Percentiles rank a stretch among this genome's conserved stretches.
These are phyloP conservation scores for Zaprionus ghesquierei DNA, from an alignment of 1,140 invertebrate genomes.

Conservation along the genomic window DNA sequence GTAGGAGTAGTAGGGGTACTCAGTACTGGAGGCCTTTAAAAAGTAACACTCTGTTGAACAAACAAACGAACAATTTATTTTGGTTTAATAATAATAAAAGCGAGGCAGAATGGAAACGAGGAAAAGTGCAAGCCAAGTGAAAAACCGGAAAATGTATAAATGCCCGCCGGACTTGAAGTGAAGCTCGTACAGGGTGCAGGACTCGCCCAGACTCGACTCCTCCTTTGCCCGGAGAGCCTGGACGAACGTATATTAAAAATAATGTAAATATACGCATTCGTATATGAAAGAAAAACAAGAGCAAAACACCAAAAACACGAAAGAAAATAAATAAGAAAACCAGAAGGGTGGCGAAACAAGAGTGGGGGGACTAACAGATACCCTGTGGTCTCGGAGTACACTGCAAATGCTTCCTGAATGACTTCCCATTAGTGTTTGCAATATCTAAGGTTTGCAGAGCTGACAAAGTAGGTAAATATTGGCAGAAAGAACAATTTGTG, in stretches of 20 bases:
- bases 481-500: background rate
- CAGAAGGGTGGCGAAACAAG: background rate
- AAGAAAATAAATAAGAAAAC: background rate
- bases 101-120: background rate
- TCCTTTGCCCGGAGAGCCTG: constrained; percentile 14
- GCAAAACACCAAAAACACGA: constrained; percentile 12
- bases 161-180: constrained; percentile 22
- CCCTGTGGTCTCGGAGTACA: background rate
- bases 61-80: constrained; percentile 64
- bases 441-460: background rate
- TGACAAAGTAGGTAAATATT: background rate
- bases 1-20: too few relatives aligned
- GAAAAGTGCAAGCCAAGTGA: constrained; percentile 48
- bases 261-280: constrained; percentile 42
- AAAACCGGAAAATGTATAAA: constrained; percentile 35
- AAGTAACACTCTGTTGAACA: constrained; percentile 62
- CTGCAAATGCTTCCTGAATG: background rate
- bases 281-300: constrained; percentile 36
- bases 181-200: background rate
- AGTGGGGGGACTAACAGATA: background rate
- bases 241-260: constrained; percentile 35
- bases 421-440: background rate
- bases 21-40: constrained; percentile 39
- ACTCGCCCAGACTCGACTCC: constrained; percentile 11
- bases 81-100: constrained; percentile 60